A percentile compares a stretch with the other conserved stretches of the same genome.
Conservation (phyloP, 2,888 invertebrate species). For the Lasius platythorax region DNA sequence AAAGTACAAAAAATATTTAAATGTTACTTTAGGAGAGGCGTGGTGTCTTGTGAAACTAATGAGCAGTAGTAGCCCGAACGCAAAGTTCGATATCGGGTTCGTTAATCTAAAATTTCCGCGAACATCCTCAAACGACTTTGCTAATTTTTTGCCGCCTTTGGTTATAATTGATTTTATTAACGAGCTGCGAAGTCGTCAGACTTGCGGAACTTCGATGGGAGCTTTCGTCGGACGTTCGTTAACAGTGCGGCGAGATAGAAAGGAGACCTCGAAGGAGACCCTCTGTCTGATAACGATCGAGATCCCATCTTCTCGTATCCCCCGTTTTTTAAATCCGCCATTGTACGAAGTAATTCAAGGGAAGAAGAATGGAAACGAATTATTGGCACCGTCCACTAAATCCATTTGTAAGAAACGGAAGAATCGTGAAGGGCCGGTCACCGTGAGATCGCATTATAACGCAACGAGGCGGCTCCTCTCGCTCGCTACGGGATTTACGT, state of each 20-base stretch:
- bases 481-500: constrained; percentile 15
- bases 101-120: constrained; percentile 43
- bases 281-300: constrained; percentile 69
- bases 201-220: constrained; percentile 30
- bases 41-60: not conserved
- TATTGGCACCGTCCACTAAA: constrained; percentile 67
- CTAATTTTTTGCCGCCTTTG: constrained; percentile 56
- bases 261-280: constrained; percentile 41
- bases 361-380: constrained; percentile 57
- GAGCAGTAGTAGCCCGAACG: not conserved
- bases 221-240: constrained; percentile 66
- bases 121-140: constrained; percentile 20
- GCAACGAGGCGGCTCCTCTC: not conserved
- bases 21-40: not conserved
- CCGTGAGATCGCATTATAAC: constrained; percentile 62
- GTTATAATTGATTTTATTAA: constrained; percentile 74
- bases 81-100: constrained; percentile 31
- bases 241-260: constrained; percentile 61
- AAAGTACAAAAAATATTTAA: not conserved
- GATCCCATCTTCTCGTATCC: constrained; percentile 57
- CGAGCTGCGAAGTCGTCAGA: constrained; percentile 67
- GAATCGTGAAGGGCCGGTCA: constrained; percentile 60
- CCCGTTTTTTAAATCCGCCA: constrained; percentile 61
- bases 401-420: constrained; percentile 64
- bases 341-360: constrained; percentile 60